A percentile compares a stretch with the other conserved stretches of the same genome.
phyloP scores from a whole-genome alignment of 2,797 vertebrate genomes.

The Anguilla anguilla region DNA sequence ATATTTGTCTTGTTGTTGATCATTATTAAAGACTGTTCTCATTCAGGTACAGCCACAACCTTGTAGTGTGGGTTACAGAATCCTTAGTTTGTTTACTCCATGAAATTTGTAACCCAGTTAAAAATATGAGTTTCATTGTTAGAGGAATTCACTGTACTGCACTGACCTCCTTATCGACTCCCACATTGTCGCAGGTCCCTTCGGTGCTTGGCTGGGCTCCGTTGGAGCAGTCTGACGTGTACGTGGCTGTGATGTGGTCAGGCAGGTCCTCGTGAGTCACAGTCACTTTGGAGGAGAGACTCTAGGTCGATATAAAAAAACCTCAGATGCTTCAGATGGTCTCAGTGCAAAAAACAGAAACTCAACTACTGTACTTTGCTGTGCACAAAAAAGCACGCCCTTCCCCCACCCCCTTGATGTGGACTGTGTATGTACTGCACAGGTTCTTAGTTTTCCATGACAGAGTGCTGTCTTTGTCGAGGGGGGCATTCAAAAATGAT shows the following conservation, averaged over 20 bases:
- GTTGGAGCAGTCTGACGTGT: conserved; percentile 76
- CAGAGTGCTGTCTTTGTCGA: not conserved
- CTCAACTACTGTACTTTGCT: not conserved
- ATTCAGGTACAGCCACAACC: too few species aligned
- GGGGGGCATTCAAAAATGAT: not conserved
- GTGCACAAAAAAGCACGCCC: not conserved
- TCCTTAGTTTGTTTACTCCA: not conserved
- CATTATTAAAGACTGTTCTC: too few species aligned
- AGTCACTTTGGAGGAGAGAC: conserved; percentile 88
- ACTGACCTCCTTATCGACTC: conserved; percentile 71
- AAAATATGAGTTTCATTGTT: not conserved
- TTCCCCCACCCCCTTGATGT: not conserved
- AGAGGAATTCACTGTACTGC: not conserved
- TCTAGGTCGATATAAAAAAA: conserved; percentile 64
- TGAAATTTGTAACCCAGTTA: not conserved
- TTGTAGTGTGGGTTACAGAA: too few species aligned
- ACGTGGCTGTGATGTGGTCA: conserved; percentile 74
- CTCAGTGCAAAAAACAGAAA: not conserved
- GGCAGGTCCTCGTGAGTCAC: conserved; percentile 80
- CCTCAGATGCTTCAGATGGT: not conserved
- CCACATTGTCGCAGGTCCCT: conserved; percentile 82
- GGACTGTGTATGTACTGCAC: not conserved
- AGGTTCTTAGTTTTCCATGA: not conserved
- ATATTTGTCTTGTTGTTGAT: too few species aligned
- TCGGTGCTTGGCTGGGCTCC: conserved; percentile 32